A percentile compares a stretch with the other conserved stretches of the same genome.
Conservation (phyloP, 1,140 invertebrate genomes). For the Andricus grossulariae region DNA sequence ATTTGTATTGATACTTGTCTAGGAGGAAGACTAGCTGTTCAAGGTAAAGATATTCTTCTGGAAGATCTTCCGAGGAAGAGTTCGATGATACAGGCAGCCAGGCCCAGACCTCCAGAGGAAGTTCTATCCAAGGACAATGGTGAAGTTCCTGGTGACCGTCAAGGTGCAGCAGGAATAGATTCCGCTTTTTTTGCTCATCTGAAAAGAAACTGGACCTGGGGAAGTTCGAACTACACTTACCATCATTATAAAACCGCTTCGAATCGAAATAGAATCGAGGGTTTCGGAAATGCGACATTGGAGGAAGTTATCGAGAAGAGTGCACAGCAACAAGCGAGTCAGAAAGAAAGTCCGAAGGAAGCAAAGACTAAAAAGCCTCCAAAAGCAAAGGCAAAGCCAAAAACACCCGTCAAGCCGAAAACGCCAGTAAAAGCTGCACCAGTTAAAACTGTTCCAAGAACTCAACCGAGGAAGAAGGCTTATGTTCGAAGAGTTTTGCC, state of each 20-base stretch:
- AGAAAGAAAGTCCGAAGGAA: constrained; percentile 33
- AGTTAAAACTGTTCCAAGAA: constrained; percentile 43
- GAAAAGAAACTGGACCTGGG: constrained; percentile 82
- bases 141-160: constrained; percentile 82
- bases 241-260: constrained; percentile 46
- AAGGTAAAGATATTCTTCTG: constrained; percentile 75
- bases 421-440: constrained; percentile 52
- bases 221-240: constrained; percentile 48
- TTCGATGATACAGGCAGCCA: constrained; percentile 72
- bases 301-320: constrained; percentile 37
- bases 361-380: constrained; percentile 39
- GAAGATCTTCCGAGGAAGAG: constrained; percentile 76
- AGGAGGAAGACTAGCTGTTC: constrained; percentile 73
- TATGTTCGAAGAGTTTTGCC: constrained; percentile 67
- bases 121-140: constrained; percentile 76
- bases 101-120: constrained; percentile 71
- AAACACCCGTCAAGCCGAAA: neutral
- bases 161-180: constrained; percentile 85
- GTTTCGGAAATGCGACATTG: neutral
- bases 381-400: neutral
- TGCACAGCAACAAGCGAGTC: constrained; percentile 20
- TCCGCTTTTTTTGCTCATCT: constrained; percentile 83
- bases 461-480: constrained; percentile 46
- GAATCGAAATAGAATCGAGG: neutral
- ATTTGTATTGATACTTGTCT: constrained; percentile 82